Evolutionary conservation across 2,888 invertebrate genomes (phyloP), one percentile per base, ranked within the genome.

Genomic region (Tachina fera): DNA sequence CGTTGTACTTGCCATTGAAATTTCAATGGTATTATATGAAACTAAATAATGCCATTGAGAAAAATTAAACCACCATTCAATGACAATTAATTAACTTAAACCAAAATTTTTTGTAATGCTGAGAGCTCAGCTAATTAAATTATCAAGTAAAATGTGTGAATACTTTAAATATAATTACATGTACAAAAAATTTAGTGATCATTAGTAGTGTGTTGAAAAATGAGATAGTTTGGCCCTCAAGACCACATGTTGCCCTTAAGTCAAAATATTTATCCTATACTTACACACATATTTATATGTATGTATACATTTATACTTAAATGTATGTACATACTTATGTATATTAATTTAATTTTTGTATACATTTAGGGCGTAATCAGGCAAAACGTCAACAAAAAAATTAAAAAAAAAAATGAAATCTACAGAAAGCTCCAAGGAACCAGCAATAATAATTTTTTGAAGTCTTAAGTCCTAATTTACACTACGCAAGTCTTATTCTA

Each of bases 1-100:
- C n/a, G 13, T 19, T 43, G 16, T 53, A 70, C 43, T 72, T 72
- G 58, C 45, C 47, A 72, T 72, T 72, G 71, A 45, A 72, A 60
- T 60, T 45, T 60, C 72, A 72, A 49, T 60, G 60, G 41, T 16
- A 72, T 19, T 41, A 72, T 10, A 9, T 22, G 22, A 45, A 71
- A 58, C 3, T 31, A 45, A 67, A 39, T 31, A 39, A 71, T 71
- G 19, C n/a, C 16, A 14, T 41, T 22, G 47, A 14, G 31, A 60
- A 60, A 31, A 60, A 16, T 11, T 31, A 60, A n/a, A 47, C 31
- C 22, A 31, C 4, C 45, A 72, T 31, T 71, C 56, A 71, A 45
- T 56, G 53, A 45, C 53, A 71, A 43, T 56, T 6, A n/a, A 67
- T 49, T 67, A n/a, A 19, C 67, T 13, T 67, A n/a, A 31, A 39